These are phyloP conservation scores for Drosophila bipectinata DNA, from an alignment of 1,140 invertebrate species.

Conservation along the genomic window DNA sequence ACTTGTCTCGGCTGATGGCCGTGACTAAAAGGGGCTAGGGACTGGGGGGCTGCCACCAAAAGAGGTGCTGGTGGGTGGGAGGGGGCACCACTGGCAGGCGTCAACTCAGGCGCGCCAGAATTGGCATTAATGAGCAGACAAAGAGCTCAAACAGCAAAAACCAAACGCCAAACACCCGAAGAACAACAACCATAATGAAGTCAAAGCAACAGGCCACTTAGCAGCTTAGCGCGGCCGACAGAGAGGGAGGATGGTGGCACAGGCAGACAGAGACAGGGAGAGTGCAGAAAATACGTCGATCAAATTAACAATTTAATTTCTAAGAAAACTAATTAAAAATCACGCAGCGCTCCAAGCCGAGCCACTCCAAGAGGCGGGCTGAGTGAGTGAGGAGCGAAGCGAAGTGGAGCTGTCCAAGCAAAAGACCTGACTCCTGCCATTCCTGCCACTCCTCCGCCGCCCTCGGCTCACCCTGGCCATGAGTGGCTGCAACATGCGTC, in stretches of 20 bases:
- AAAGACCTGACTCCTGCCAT: conserved; percentile 43
- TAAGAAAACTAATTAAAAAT: conserved; percentile 83
- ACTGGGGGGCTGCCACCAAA: conserved; percentile 15
- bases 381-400: conserved; percentile 32
- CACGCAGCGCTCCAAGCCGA: conserved; percentile 62
- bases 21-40: conserved; percentile 47
- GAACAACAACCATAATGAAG: conserved; percentile 32
- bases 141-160: conserved; percentile 40
- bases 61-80: background rate
- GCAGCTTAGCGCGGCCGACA: conserved; percentile 38
- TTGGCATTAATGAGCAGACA: conserved; percentile 82
- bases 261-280: background rate
- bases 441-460: conserved; percentile 20
- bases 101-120: conserved; percentile 74
- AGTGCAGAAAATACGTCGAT: conserved; percentile 74
- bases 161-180: conserved; percentile 20
- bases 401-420: conserved; percentile 69
- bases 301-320: conserved; percentile 83
- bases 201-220: conserved; percentile 71
- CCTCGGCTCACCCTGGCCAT: conserved; percentile 52
- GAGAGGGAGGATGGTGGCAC: background rate
- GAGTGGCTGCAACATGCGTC: conserved; percentile 80
- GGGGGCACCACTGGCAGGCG: conserved; percentile 54
- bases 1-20: conserved; percentile 60
- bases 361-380: conserved; percentile 28